A percentile compares a stretch with the other conserved stretches of the same genome.
phyloP scores from a whole-genome alignment of 92 coral and sea anemone genomes.

The Epizoanthus fatuus region DNA sequence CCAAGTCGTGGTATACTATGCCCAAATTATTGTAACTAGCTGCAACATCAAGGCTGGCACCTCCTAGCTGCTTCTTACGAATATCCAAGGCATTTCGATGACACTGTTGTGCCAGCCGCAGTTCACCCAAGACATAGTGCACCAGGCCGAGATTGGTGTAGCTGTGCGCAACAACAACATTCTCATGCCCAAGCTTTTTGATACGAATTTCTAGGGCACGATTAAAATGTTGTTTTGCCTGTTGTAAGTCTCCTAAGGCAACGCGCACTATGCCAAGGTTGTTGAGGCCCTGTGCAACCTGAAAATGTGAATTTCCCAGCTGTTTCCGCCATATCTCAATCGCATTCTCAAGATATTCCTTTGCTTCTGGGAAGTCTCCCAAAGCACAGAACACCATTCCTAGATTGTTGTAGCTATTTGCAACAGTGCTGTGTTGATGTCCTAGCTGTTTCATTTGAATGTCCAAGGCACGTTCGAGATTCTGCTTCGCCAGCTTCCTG shows the following conservation, averaged over 20 bases:
- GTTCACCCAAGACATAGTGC: not conserved
- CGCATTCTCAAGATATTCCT: not conserved
- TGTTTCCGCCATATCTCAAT: not conserved
- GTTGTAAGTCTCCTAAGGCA: constrained; percentile 20
- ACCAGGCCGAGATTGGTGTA: constrained; percentile 25
- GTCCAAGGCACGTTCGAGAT: constrained; percentile 10
- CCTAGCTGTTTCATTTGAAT: constrained; percentile 39
- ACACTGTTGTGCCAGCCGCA: too few species aligned
- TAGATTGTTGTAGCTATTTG: constrained; percentile 28
- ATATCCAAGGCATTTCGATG: too few species aligned
- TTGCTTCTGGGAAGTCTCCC: not conserved
- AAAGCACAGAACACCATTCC: constrained; percentile 5
- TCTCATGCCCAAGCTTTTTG: constrained; percentile 29
- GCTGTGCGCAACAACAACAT: constrained; percentile 38
- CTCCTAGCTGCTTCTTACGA: too few species aligned
- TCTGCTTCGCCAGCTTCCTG: constrained; percentile 25
- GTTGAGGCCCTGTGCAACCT: not conserved
- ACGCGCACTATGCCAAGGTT: constrained; percentile 10
- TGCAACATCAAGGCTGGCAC: too few species aligned
- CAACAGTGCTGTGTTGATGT: constrained; percentile 33
- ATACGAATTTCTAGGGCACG: constrained; percentile 12
- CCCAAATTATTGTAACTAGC: too few species aligned
- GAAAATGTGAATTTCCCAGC: not conserved
- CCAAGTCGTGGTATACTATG: too few species aligned
- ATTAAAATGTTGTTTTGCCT: constrained; percentile 34